These are phyloP conservation scores for Stegastes partitus DNA, from an alignment of 2,113 vertebrate genomes.

Conservation along the genomic window DNA sequence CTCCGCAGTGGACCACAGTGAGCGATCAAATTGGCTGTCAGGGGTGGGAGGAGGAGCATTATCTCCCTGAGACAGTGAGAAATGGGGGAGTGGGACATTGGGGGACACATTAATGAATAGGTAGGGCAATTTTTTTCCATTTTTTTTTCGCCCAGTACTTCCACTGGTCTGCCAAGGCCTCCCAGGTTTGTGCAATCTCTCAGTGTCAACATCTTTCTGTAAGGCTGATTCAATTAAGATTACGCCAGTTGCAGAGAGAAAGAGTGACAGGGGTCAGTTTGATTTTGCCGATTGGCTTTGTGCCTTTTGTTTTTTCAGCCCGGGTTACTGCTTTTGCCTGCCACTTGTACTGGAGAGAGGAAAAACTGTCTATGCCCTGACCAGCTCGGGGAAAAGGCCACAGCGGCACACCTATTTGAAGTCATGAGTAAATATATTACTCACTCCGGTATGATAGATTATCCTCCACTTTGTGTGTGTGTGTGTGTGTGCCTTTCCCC, in stretches of 20 bases:
- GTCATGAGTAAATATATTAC: conserved; percentile 66
- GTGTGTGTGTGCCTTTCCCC: conserved; percentile 14
- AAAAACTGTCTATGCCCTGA: conserved; percentile 63
- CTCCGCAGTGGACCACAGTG: conserved; percentile 78
- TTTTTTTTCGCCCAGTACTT: conserved; percentile 75
- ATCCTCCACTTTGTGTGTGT: conserved; percentile 19
- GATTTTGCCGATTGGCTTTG: conserved; percentile 90
- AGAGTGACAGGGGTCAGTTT: conserved; percentile 92
- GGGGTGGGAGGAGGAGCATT: conserved; percentile 82
- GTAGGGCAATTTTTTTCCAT: conserved; percentile 73
- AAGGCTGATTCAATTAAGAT: conserved; percentile 99
- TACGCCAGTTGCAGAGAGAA: conserved; percentile 86
- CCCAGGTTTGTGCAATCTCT: conserved; percentile 96
- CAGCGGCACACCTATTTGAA: conserved; percentile 50
- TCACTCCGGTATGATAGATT: conserved; percentile 46
- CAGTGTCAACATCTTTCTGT: conserved; percentile 95
- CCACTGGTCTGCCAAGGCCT: conserved; percentile 90
- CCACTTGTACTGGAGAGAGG: conserved; percentile 51
- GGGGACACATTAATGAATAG: conserved; percentile 92
- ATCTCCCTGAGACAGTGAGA: conserved; percentile 91
- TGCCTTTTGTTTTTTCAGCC: conserved; percentile 82
- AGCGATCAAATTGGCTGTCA: conserved; percentile 81
- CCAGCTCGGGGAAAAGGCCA: conserved; percentile 56
- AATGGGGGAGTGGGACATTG: conserved; percentile 72
- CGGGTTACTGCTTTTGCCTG: conserved; percentile 73